phyloP scores from a whole-genome alignment of 1,140 invertebrate species.

The Bilobella aurantiaca region DNA sequence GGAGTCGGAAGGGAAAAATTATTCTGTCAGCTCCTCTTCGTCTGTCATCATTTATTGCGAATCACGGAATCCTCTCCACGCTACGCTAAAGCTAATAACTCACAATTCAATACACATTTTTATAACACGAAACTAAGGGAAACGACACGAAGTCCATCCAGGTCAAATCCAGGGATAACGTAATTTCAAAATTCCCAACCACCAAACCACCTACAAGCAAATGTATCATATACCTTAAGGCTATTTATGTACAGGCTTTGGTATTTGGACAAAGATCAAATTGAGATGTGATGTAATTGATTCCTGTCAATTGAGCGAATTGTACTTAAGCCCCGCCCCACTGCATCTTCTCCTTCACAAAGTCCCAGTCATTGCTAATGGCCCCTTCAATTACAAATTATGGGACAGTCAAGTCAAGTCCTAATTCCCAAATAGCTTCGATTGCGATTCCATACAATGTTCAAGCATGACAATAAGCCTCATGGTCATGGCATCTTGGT shows the following conservation, averaged over 20 bases:
- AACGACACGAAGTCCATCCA: not conserved
- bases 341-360: not conserved
- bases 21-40: slow-evolving; percentile 8
- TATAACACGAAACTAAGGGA: not conserved
- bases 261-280: no score
- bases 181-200: no score
- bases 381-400: slow-evolving; percentile 5
- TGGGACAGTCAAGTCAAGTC: not conserved
- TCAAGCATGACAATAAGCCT: no score
- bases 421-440: no score
- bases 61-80: not conserved
- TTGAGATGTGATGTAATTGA: not conserved
- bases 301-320: not conserved
- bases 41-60: slow-evolving; percentile 6
- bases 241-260: no score
- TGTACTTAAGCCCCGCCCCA: not conserved
- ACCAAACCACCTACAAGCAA: no score
- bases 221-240: no score
- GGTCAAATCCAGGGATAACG: no score
- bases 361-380: not conserved
- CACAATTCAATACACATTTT: not conserved
- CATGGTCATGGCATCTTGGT: no score
- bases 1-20: slow-evolving; percentile 1
- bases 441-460: no score
- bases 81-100: not conserved